Conservation (phyloP, 1,140 invertebrate species). For the Trichogramma pretiosum region DNA sequence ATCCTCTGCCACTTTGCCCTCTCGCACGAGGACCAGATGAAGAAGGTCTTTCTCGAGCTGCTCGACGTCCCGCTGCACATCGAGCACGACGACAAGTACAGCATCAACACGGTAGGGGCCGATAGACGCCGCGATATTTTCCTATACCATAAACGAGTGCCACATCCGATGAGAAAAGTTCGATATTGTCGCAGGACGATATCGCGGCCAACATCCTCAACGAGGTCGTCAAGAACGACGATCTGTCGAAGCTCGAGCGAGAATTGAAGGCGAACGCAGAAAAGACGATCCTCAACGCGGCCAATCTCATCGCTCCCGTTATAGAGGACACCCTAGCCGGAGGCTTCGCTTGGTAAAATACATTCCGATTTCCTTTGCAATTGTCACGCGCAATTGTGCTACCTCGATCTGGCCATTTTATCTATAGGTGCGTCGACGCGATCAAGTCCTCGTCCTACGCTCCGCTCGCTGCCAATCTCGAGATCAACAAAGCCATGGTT, state of each 20-base stretch:
- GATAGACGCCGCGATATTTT: too few species aligned
- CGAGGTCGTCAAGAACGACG: slow-evolving; percentile 73
- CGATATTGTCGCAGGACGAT: slow-evolving; percentile 52
- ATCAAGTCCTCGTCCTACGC: slow-evolving; percentile 73
- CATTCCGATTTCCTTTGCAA: too few species aligned
- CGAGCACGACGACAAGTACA: slow-evolving; percentile 76
- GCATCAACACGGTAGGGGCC: slow-evolving; percentile 40
- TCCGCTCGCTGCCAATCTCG: slow-evolving; percentile 75
- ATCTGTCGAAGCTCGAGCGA: slow-evolving; percentile 67
- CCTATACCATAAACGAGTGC: too few species aligned
- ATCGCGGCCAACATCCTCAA: slow-evolving; percentile 61
- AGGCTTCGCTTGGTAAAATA: slow-evolving; percentile 48
- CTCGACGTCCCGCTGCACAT: slow-evolving; percentile 77
- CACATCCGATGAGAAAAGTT: too few species aligned
- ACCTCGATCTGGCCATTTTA: too few species aligned
- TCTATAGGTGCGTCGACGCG: slow-evolving; percentile 60
- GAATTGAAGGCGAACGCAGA: slow-evolving; percentile 70
- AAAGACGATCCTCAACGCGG: slow-evolving; percentile 76
- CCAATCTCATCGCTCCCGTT: slow-evolving; percentile 84
- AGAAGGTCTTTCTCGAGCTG: slow-evolving; percentile 82
- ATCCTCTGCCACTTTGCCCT: slow-evolving; percentile 89
- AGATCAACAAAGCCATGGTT: slow-evolving; percentile 89
- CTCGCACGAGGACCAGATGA: slow-evolving; percentile 90
- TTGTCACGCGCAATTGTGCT: too few species aligned
- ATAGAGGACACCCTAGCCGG: slow-evolving; percentile 71